phyloP scores from a whole-genome alignment of 2,797 vertebrate species.

The Falco columbarius region DNA sequence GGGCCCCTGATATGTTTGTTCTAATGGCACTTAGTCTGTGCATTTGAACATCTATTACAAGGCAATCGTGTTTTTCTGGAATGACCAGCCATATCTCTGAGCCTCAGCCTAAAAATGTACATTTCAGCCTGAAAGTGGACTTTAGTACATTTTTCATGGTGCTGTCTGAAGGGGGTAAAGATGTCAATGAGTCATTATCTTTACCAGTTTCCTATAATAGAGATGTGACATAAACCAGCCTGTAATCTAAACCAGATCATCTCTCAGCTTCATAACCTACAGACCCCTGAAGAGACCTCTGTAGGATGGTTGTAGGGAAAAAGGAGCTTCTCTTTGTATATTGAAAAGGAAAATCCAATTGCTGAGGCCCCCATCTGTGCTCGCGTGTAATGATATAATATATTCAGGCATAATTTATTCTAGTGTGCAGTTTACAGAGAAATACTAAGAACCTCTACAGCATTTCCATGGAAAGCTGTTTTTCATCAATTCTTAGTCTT shows the following conservation, averaged over 20 bases:
- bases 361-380: rapidly evolving
- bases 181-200: background rate
- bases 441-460: background rate
- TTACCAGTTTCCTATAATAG: background rate
- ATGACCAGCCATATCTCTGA: background rate
- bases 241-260: background rate
- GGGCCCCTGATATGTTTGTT: background rate
- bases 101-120: background rate
- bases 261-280: background rate
- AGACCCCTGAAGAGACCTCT: background rate
- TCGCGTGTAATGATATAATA: background rate
- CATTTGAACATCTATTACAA: background rate
- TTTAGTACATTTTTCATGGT: background rate
- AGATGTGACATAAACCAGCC: background rate
- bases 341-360: background rate
- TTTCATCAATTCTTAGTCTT: background rate
- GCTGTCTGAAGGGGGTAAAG: background rate
- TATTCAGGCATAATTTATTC: background rate
- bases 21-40: background rate
- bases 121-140: background rate
- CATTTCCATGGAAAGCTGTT: background rate
- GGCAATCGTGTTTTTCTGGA: background rate
- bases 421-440: background rate
- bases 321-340: background rate
- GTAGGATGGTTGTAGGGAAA: background rate